Evolutionary conservation across 2,888 invertebrate species (phyloP), one percentile per base, ranked within the genome.

Genomic region (Orthosia gracilis): DNA sequence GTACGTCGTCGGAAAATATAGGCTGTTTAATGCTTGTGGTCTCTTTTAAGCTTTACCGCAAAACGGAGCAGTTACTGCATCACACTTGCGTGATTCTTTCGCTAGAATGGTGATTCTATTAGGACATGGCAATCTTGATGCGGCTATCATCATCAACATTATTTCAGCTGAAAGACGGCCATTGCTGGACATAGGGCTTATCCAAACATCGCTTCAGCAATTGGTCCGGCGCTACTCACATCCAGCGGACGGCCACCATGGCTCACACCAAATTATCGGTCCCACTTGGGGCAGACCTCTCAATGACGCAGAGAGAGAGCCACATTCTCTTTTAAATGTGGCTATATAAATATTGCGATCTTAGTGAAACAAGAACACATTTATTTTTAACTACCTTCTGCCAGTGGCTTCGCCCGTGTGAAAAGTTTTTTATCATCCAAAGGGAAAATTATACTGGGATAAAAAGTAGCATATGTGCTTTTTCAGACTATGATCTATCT

Each of bases 41-140:
- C 5, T 62, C 40, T 79, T 67, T 66, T 12, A 26, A 21, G 65
- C 49, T 68, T 68, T 0, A 78, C 78, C 82, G 45, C 78, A 77
- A 66, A 76, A 47, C 31, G 50, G 50, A 18, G 49, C 81, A 65
- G 65, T 75, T 75, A 64, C 26, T 75, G 3, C 21, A 21, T 2
- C n/a, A 58, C 65, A 75, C n/a, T 64, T 59, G 58, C 58, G 26
- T 59, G 21, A 74, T 54, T 49, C 40, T 17, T 64, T 40, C 15
- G 18, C 13, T 62, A 12, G 12, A 47, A 73, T 21, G 12, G 12
- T 49, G 12, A 15, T 54, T 21, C 18, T 73, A 52, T 55, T 50
- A 23, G 18, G 52, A 31, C 52, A 17, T 45, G 12, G 21, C 12
- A 31, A 77, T 45, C 54, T 40, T 54, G 21, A 21, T 4, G 21